Evolutionary conservation across 1,140 invertebrate species (phyloP), one percentile per base, ranked within the genome.

Genomic region (Bicyclus anynana): DNA sequence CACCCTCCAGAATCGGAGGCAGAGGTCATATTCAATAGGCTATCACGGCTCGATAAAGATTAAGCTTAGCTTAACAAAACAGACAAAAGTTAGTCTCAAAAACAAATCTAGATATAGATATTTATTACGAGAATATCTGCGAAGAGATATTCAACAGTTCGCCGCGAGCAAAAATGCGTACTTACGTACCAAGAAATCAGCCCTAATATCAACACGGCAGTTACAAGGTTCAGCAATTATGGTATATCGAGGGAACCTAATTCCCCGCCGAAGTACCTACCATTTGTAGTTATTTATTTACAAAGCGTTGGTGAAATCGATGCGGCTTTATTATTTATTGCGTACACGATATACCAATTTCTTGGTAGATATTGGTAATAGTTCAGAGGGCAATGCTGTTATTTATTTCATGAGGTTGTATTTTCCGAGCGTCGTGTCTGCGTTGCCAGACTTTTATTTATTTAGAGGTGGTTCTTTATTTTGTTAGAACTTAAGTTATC

Each of bases 271-370:
- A 53, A 50, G 58, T 52, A 60, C 52, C 59, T 55, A 61, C 58
- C 59, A 69, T 57, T 65, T 62, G 59, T 69, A 69, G 55, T 69
- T 63, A 62, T 59, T 70, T 65, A 68, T 69, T 69, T 71, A 71
- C 53, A 62, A 63, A 68, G 65, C 48, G 50, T 47, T 54, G 53
- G 48, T 65, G 58, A 53, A 65, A 71, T 71, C 65, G 69, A 71
- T 63, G 44, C 47, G 55, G 62, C 58, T 68, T 68, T 71, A 68
- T 68, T 71, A 71, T 68, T 71, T 71, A 71, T 68, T 71, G 59
- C 59, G 40, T 65, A 68, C 62, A 62, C 62, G 59, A 62, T 65
- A 65, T 65, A 71, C 69, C 69, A 68, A 71, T 71, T 71, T 68
- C 65, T 71, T 61, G 61, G 46, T 62, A 55, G 62, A 68, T 68